Conservation (phyloP, 2,888 invertebrate species). For the Gibbula magus region DNA sequence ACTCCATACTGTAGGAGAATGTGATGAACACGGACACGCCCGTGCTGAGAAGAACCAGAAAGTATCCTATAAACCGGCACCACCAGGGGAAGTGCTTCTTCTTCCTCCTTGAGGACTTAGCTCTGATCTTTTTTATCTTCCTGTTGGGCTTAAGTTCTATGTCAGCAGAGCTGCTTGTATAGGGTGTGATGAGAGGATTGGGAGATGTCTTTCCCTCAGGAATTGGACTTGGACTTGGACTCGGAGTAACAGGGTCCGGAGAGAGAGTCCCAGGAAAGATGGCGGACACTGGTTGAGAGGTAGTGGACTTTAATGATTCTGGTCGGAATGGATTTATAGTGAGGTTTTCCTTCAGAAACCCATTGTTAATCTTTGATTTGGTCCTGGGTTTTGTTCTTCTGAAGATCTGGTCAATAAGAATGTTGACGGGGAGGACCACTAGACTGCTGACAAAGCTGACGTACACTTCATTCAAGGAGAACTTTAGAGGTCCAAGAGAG, state of each 20-base stretch:
- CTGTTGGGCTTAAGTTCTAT: neutral
- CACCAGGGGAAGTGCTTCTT: conserved; percentile 50
- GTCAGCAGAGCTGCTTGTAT: neutral
- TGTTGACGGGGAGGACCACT: conserved; percentile 70
- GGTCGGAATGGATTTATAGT: neutral
- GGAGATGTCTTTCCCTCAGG: neutral
- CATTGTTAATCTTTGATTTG: conserved; percentile 39
- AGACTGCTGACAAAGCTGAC: conserved; percentile 58
- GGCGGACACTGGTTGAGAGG: neutral
- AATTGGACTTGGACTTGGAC: neutral
- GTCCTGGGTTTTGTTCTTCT: conserved; percentile 65
- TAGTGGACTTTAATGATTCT: neutral
- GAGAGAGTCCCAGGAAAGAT: neutral
- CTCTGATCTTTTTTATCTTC: neutral
- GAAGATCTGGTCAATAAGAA: conserved; percentile 72
- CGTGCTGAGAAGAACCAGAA: conserved; percentile 47
- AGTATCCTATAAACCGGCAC: conserved; percentile 58
- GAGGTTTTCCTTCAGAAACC: conserved; percentile 32
- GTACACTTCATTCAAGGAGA: conserved; percentile 53
- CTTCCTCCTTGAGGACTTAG: conserved; percentile 23
- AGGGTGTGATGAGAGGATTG: neutral
- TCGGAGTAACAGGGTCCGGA: neutral
- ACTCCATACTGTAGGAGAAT: conserved; percentile 63
- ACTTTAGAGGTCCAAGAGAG: conserved; percentile 48
- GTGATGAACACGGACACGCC: conserved; percentile 54